Evolutionary conservation across 2,888 invertebrate genomes (phyloP).

Genomic region (Artemia sinica): DNA sequence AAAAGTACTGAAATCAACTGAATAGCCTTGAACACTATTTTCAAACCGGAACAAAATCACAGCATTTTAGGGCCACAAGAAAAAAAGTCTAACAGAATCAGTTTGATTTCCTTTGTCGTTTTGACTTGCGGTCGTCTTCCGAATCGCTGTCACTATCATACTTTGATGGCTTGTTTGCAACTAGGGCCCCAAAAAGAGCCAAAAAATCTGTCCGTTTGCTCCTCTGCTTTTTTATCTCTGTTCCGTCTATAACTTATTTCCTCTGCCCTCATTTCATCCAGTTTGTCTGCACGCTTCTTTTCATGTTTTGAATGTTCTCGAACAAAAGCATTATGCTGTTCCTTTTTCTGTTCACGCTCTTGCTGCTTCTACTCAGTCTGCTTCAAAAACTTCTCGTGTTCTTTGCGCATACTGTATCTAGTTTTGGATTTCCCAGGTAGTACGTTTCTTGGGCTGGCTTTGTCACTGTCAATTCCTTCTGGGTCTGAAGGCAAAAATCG

Average conservation of each 20-base stretch:
- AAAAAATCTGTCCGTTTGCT: no score
- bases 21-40: no score
- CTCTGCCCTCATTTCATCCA: conserved; percentile 10
- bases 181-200: no score
- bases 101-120: conserved; percentile 9
- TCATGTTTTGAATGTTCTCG: conserved; percentile 9
- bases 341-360: conserved; percentile 10
- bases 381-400: conserved; percentile 9
- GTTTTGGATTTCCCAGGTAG: no score
- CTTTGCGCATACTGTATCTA: conserved; percentile 10
- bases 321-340: conserved; percentile 9
- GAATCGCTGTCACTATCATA: conserved; percentile 9
- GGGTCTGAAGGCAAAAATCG: conserved; percentile 7
- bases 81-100: no score
- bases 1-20: no score
- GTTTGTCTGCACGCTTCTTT: conserved; percentile 6
- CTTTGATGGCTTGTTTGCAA: conserved; percentile 9
- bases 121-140: conserved; percentile 10
- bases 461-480: no score
- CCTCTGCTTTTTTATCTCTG: conserved; percentile 6
- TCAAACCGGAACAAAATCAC: no score
- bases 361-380: conserved; percentile 7
- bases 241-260: conserved; percentile 9
- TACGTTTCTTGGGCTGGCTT: no score
- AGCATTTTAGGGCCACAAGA: no score